Conservation (phyloP, 1,140 invertebrate genomes). For the Pogonus chalceus region DNA sequence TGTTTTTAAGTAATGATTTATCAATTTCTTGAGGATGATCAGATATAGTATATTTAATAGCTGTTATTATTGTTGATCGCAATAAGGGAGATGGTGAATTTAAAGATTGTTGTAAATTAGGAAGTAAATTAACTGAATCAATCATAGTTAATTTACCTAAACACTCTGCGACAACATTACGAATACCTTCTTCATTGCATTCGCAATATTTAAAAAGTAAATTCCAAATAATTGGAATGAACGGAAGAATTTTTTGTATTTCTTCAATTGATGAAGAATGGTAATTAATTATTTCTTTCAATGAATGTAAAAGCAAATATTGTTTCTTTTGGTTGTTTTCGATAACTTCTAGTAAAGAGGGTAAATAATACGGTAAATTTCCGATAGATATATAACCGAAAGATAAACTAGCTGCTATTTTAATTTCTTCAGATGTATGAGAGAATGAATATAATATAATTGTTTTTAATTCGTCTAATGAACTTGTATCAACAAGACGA, state of each 20-base stretch:
- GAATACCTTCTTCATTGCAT: conserved; percentile 91
- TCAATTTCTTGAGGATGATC: conserved; percentile 95
- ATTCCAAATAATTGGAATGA: conserved; percentile 81
- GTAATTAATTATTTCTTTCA: conserved; percentile 93
- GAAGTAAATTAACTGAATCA: conserved; percentile 74
- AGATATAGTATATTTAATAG: conserved; percentile 96
- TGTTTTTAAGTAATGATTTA: conserved; percentile 71
- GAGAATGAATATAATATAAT: conserved; percentile 68
- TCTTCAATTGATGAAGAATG: conserved; percentile 67
- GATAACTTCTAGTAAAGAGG: conserved; percentile 90
- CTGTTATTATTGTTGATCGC: conserved; percentile 93
- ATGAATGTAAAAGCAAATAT: conserved; percentile 89
- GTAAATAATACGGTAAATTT: conserved; percentile 86
- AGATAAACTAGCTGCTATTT: conserved; percentile 93
- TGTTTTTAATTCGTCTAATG: conserved; percentile 59
- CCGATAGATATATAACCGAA: conserved; percentile 91
- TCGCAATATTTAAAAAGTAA: conserved; percentile 89
- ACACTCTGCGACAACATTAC: conserved; percentile 98
- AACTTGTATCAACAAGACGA: conserved; percentile 78
- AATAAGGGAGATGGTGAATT: conserved; percentile 73
- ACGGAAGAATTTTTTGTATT: conserved; percentile 69
- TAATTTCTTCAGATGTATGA: conserved; percentile 74
- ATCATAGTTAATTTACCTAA: conserved; percentile 92
- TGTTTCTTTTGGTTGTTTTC: conserved; percentile 87
- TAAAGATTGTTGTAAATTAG: conserved; percentile 67